Conservation (phyloP, 1,140 invertebrate species). For the Aphelinus atriplicis region DNA sequence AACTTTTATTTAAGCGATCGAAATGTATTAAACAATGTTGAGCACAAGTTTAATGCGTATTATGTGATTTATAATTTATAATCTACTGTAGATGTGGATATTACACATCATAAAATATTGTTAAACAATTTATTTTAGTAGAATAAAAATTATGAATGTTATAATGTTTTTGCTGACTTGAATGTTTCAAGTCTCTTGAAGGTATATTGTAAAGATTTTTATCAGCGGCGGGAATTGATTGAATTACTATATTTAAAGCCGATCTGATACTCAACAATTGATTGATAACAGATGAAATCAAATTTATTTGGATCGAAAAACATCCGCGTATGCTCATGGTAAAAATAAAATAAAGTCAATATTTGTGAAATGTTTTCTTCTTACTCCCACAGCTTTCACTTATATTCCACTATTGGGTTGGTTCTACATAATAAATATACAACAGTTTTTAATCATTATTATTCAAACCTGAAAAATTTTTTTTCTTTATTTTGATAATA, state of each 20-base stretch:
- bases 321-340: slow-evolving; percentile 24
- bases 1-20: too few species aligned
- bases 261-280: slow-evolving; percentile 8
- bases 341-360: slow-evolving; percentile 25
- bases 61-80: too few species aligned
- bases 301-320: slow-evolving; percentile 16
- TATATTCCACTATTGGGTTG: neutral
- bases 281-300: slow-evolving; percentile 24
- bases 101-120: too few species aligned
- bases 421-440: neutral
- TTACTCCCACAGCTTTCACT: neutral
- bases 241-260: neutral
- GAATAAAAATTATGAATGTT: too few species aligned
- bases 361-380: slow-evolving; percentile 9
- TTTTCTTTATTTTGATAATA: slow-evolving; percentile 38
- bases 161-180: too few species aligned
- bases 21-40: too few species aligned
- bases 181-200: too few species aligned
- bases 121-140: too few species aligned
- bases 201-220: neutral
- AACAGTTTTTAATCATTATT: slow-evolving; percentile 9
- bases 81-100: too few species aligned
- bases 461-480: slow-evolving; percentile 36
- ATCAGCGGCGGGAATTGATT: neutral
- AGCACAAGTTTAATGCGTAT: too few species aligned